Evolutionary conservation across 2,797 vertebrate species (phyloP).

Genomic region (Galago senegalensis): DNA sequence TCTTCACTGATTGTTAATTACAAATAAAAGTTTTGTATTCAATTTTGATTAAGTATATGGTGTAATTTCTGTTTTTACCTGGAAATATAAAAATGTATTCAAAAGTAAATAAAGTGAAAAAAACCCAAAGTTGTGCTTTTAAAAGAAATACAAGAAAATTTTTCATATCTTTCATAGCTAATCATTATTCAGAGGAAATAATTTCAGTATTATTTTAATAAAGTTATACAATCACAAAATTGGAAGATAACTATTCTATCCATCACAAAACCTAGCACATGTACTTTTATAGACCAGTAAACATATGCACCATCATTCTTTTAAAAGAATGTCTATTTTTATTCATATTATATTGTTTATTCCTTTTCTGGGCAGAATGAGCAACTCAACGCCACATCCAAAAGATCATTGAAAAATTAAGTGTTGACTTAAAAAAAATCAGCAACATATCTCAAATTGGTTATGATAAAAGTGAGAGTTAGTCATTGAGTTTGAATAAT

Average conservation of each 20-base stretch:
- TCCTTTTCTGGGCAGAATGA: conserved; percentile 52
- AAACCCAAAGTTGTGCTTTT: conserved; percentile 30
- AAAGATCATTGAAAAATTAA: conserved; percentile 26
- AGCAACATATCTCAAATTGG: background rate
- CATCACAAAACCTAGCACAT: conserved; percentile 47
- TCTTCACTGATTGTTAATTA: background rate
- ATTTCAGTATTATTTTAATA: conserved; percentile 47
- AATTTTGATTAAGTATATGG: conserved; percentile 14
- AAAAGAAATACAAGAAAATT: background rate
- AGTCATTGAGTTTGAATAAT: conserved; percentile 16
- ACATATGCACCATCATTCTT: background rate
- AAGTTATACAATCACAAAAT: conserved; percentile 58
- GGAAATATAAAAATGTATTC: conserved; percentile 17
- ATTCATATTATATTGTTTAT: conserved; percentile 50
- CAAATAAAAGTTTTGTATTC: conserved; percentile 2
- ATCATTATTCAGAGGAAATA: conserved; percentile 51
- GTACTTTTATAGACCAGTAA: conserved; percentile 58
- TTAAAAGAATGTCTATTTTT: conserved; percentile 50
- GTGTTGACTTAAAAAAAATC: conserved; percentile 44
- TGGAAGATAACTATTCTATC: conserved; percentile 43
- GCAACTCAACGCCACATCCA: background rate
- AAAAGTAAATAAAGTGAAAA: conserved; percentile 12
- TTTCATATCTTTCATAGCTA: conserved; percentile 20
- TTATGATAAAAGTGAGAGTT: background rate
- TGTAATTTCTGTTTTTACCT: conserved; percentile 35